phyloP scores from a whole-genome alignment of 2,797 vertebrate species.

The Mycteria americana region DNA sequence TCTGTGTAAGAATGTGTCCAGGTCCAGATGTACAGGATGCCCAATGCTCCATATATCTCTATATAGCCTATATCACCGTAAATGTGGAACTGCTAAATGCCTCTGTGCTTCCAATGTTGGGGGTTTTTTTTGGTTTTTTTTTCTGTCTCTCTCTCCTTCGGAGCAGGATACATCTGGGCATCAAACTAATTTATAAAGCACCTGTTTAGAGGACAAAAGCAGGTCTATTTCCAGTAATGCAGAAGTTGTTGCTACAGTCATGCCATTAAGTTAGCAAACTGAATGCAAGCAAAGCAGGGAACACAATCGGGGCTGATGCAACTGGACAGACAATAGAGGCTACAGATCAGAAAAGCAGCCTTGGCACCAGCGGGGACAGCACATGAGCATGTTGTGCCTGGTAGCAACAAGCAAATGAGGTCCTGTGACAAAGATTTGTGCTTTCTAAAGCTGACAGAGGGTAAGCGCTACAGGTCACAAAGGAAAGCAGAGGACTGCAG shows the following conservation, averaged over 20 bases:
- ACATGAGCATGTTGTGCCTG: constrained; percentile 49
- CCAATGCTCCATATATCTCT: neutral
- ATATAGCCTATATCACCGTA: rapidly evolving
- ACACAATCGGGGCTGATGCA: constrained; percentile 16
- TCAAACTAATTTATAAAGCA: neutral
- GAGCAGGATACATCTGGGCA: neutral
- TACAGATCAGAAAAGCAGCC: constrained; percentile 43
- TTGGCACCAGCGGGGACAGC: constrained; percentile 37
- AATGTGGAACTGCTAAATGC: neutral
- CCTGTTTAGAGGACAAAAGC: neutral
- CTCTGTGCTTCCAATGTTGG: neutral
- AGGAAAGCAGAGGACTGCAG: neutral
- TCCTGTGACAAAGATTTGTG: constrained; percentile 42
- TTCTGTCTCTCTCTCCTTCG: neutral
- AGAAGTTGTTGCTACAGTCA: neutral
- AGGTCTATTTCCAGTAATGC: neutral
- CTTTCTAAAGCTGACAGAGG: constrained; percentile 40
- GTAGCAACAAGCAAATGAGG: constrained; percentile 36
- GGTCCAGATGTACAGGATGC: neutral
- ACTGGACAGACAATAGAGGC: constrained; percentile 49
- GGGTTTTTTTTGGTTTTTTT: neutral
- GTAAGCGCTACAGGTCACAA: neutral
- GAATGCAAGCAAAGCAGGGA: neutral
- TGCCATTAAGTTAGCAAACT: neutral
- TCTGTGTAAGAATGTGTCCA: neutral